These are phyloP conservation scores for Chrysomallon squamiferum DNA, from an alignment of 1,140 invertebrate genomes.

Conservation along the genomic window DNA sequence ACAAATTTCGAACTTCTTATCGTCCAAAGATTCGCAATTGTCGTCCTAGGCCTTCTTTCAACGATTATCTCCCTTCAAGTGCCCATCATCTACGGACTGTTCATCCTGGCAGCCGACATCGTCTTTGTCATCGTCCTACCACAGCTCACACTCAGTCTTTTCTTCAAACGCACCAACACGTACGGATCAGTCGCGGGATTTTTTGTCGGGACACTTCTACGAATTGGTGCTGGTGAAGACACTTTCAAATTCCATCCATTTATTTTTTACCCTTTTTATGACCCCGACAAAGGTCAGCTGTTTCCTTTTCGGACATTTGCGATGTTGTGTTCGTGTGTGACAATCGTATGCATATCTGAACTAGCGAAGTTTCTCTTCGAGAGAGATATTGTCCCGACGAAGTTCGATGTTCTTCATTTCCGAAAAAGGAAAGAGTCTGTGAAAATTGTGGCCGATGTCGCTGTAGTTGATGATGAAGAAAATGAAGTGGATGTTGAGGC, in stretches of 20 bases:
- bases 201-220: conserved; percentile 34
- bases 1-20: conserved; percentile 41
- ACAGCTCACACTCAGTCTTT: conserved; percentile 52
- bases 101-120: conserved; percentile 58
- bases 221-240: conserved; percentile 55
- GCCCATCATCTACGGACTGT: conserved; percentile 53
- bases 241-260: conserved; percentile 36
- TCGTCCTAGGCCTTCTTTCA: conserved; percentile 42
- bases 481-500: too few relatives aligned
- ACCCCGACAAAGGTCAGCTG: conserved; percentile 26
- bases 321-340: conserved; percentile 33
- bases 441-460: too few relatives aligned
- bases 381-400: neutral
- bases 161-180: conserved; percentile 34
- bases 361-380: neutral
- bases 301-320: conserved; percentile 54
- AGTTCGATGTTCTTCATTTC: neutral
- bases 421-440: too few relatives aligned
- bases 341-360: conserved; percentile 34
- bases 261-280: conserved; percentile 48
- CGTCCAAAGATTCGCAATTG: conserved; percentile 42
- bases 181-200: conserved; percentile 49
- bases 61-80: conserved; percentile 50
- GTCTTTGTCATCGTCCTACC: conserved; percentile 59
- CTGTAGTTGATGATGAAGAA: too few relatives aligned